Conservation (phyloP, 1,140 invertebrate species). For the Pectinophora gossypiella region DNA sequence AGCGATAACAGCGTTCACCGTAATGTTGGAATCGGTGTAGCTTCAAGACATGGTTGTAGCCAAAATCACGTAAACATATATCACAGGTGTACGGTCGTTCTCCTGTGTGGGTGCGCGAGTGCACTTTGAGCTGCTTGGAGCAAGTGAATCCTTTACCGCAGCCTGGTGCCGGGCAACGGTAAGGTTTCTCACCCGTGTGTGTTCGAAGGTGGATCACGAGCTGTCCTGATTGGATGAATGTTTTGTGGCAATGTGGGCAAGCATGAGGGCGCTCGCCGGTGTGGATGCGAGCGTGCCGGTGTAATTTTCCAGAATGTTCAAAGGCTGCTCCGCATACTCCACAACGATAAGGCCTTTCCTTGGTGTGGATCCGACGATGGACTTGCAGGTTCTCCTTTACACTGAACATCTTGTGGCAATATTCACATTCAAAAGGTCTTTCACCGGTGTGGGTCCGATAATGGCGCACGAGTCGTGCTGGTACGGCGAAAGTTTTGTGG, state of each 20-base stretch:
- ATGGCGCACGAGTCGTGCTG: constrained; percentile 92
- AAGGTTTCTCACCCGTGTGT: constrained; percentile 94
- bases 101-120: constrained; percentile 89
- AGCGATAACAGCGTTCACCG: constrained; percentile 94
- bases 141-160: constrained; percentile 93
- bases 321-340: constrained; percentile 93
- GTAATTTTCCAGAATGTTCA: constrained; percentile 93
- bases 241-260: constrained; percentile 94
- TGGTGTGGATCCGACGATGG: constrained; percentile 93
- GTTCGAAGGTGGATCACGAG: constrained; percentile 90
- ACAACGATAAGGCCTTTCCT: constrained; percentile 91
- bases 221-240: constrained; percentile 93
- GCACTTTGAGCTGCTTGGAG: constrained; percentile 92
- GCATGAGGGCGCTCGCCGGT: constrained; percentile 95
- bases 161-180: constrained; percentile 86
- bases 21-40: constrained; percentile 93
- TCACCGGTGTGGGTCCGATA: constrained; percentile 94
- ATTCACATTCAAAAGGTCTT: constrained; percentile 92
- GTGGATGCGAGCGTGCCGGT: constrained; percentile 94
- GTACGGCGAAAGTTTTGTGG: constrained; percentile 93
- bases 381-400: constrained; percentile 95
- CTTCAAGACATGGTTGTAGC: constrained; percentile 92
- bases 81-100: constrained; percentile 85
- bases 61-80: constrained; percentile 81
- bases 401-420: constrained; percentile 93